Evolutionary conservation across 2,888 invertebrate species (phyloP).

Genomic region (Pycnomerus fuliginosus): DNA sequence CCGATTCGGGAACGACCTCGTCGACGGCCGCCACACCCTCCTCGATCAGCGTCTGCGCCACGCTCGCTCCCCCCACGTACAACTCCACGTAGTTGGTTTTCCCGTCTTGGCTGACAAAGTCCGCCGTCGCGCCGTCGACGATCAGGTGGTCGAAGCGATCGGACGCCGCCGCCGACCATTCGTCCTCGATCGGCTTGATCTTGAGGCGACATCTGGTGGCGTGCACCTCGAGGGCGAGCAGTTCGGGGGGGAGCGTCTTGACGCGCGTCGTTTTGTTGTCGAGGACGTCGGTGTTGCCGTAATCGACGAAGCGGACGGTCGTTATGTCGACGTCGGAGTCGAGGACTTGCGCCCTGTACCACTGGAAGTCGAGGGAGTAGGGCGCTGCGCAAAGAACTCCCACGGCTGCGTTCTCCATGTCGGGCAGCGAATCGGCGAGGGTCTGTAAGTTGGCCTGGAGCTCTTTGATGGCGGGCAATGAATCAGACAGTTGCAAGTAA

Average conservation of each 20-base stretch:
- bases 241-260: constrained; percentile 62
- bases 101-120: constrained; percentile 56
- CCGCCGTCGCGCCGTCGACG: constrained; percentile 33
- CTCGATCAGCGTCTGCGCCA: constrained; percentile 62
- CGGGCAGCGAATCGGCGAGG: constrained; percentile 54
- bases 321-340: constrained; percentile 76
- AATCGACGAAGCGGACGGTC: constrained; percentile 76
- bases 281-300: constrained; percentile 75
- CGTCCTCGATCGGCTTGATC: constrained; percentile 62
- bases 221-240: constrained; percentile 59
- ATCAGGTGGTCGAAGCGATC: constrained; percentile 56
- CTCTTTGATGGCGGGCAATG: constrained; percentile 58
- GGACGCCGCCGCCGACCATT: constrained; percentile 63
- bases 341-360: constrained; percentile 90
- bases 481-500: constrained; percentile 68
- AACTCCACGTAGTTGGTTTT: constrained; percentile 68
- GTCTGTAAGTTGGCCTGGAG: constrained; percentile 67
- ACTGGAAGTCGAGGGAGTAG: constrained; percentile 79
- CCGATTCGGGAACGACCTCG: constrained; percentile 9
- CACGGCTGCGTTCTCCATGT: constrained; percentile 59
- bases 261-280: constrained; percentile 62
- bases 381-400: constrained; percentile 73
- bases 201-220: constrained; percentile 68
- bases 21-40: constrained; percentile 58
- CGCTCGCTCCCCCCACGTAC: constrained; percentile 60